Base-by-base conservation (phyloP, 1,140 invertebrate species). In the Copidosoma floridanum region DNA sequence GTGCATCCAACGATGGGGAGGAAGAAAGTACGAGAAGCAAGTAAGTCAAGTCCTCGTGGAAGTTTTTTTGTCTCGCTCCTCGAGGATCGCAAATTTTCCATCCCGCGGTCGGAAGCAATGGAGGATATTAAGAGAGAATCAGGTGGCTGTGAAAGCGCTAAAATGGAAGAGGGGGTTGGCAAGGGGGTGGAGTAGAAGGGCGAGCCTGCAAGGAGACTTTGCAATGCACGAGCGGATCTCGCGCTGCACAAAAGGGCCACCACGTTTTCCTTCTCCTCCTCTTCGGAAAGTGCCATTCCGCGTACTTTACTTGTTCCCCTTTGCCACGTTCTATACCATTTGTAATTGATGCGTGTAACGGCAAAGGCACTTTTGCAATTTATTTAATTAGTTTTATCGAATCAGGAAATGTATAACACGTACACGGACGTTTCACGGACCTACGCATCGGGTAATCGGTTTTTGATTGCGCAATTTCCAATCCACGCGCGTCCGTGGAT, bases 331-430 rank as follows among this genome's bases (percentile, higher is more conserved):
- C 6, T 26, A n/a, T n/a, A 21, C 20, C 12, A 14, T 20, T 16
- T 23, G 3, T 18, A 21, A n/a, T 21, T 20, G 14, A 10, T 27
- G 1, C 18, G 26, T 14, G 6, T 32, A 44, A 29, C 27, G 8
- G 24, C 6, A 24, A 18, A 0, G 10, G 40, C 32, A 52, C 18
- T 56, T 55, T 37, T 29, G 16, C 2, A 26, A 23, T n/a, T 20
- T 27, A 16, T 52, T 59, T 18, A 52, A 44, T 59, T 35, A 62
- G 24, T 43, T 56, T 61, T 51, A 56, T 62, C 20, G 26, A 40
- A 37, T 46, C 18, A 20, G 7, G 27, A 6, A 16, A 16, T 50
- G 37, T 14, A 23, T 32, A 54, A n/a, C n/a, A n/a, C n/a, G n/a
- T n/a, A n/a, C n/a, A n/a, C n/a, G n/a, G n/a, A n/a, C n/a, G n/a